Base-by-base conservation (phyloP, 2,113 vertebrate genomes). In the Potamarius usumacintae region DNA sequence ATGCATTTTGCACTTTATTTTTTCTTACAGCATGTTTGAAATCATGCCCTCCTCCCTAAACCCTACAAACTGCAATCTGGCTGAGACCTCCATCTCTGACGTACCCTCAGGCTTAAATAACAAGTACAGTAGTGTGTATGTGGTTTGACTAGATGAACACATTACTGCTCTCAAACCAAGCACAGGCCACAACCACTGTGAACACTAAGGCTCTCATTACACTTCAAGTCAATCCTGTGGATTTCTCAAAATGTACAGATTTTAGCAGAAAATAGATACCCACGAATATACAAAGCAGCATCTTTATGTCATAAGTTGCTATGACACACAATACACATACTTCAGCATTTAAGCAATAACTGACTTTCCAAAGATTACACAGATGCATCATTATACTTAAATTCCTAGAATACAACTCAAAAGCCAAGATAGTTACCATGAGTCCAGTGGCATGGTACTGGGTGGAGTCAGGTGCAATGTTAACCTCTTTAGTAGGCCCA, bases 401-500 rank as follows among this genome's bases (percentile, higher is more conserved):
- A 20, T 17, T 60, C 7, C 9, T 48, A 48, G 7, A 84, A 34
- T 58, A 57, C 17, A 57, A 34, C 52, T 1, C 83, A 84, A 84
- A 78, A 30, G 22, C 30, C 42, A 52, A 52, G 63, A 72, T 9
- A 14, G 34, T 95, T 94, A 99, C 98, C 98, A 98, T 99, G 88
- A 99, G 95, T 90, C 97, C 97, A 50, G 96, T 94, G 78, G 99
- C 94, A 0, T 96, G 93, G 57, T 96, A 96, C 63, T 96, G 96
- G 0, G 96, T 96, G 50, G 96, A 94, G 87, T 99, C 97, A 0
- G 98, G 97, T 69, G 97, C 92, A 89, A 99, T 92, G 89, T 97
- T 97, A 85, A 98, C 95, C 92, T 99, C 97, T 77, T 98, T 98
- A 93, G 96, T 97, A 0, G 98, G 98, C 1, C 98, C 98, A 0